phyloP scores from a whole-genome alignment of 2,797 vertebrate genomes.

The Pteronotus mesoamericanus region DNA sequence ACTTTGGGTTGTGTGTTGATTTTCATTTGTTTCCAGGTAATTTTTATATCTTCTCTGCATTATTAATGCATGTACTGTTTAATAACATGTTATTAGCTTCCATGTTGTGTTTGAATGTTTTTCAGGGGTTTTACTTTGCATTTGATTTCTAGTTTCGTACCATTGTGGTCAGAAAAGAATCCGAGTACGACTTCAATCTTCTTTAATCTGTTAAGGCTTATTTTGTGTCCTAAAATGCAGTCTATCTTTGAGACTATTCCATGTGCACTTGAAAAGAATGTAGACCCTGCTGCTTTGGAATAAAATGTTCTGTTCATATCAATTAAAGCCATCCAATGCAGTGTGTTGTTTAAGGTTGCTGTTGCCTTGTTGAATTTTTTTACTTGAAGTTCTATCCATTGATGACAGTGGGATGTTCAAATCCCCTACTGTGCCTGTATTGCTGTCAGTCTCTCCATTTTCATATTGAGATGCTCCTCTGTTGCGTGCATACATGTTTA shows the following conservation, averaged over 20 bases:
- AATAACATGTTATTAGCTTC: not conserved
- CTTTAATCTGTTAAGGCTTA: not conserved
- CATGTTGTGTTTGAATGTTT: not conserved
- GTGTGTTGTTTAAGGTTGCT: not conserved
- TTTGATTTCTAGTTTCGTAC: not conserved
- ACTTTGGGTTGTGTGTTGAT: not conserved
- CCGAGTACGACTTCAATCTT: not conserved
- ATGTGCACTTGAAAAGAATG: not conserved
- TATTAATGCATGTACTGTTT: not conserved
- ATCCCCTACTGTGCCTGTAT: not conserved
- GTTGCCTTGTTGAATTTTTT: not conserved
- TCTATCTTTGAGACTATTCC: not conserved
- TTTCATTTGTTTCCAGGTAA: not conserved
- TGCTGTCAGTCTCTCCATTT: not conserved
- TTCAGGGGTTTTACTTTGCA: not conserved
- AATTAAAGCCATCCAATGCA: not conserved
- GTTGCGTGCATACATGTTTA: not conserved
- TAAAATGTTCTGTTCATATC: not conserved
- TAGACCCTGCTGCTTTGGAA: not conserved
- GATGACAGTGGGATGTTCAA: not conserved
- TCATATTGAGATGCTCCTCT: not conserved
- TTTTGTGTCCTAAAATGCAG: not conserved
- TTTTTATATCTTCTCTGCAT: not conserved
- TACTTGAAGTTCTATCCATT: not conserved
- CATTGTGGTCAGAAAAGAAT: not conserved